Conservation (phyloP, 2,888 invertebrate species). For the Athalia cordata region DNA sequence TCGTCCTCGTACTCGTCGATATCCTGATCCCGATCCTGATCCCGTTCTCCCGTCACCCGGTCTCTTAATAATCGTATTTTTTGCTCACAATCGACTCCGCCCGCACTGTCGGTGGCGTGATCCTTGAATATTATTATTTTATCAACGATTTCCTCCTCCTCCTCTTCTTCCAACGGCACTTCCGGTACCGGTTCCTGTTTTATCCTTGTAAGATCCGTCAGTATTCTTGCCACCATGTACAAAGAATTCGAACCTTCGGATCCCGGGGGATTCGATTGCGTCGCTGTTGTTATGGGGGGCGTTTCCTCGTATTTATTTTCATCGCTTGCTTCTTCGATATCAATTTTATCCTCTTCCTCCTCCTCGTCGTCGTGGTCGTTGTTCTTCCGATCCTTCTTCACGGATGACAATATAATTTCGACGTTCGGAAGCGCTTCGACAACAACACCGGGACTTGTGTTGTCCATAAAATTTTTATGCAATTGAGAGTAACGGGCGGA, state of each 20-base stretch:
- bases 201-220: conserved; percentile 78
- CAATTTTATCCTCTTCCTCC: not conserved
- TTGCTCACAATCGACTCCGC: conserved; percentile 43
- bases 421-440: conserved; percentile 66
- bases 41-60: conserved; percentile 56
- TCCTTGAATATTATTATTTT: not conserved
- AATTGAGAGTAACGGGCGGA: conserved; percentile 53
- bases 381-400: not conserved
- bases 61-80: conserved; percentile 30
- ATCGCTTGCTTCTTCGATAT: no score
- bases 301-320: no score
- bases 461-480: conserved; percentile 51
- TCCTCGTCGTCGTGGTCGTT: not conserved
- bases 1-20: conserved; percentile 4
- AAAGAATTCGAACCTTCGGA: conserved; percentile 65
- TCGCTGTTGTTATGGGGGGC: not conserved
- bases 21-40: conserved; percentile 27
- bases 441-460: conserved; percentile 60
- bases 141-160: not conserved
- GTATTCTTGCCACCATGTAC: conserved; percentile 78
- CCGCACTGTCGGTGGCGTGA: conserved; percentile 22
- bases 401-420: not conserved
- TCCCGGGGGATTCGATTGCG: conserved; percentile 25
- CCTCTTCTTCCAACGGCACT: conserved; percentile 68
- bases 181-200: conserved; percentile 77